phyloP scores from a whole-genome alignment of 2,888 invertebrate genomes.

The Elysia crispata region DNA sequence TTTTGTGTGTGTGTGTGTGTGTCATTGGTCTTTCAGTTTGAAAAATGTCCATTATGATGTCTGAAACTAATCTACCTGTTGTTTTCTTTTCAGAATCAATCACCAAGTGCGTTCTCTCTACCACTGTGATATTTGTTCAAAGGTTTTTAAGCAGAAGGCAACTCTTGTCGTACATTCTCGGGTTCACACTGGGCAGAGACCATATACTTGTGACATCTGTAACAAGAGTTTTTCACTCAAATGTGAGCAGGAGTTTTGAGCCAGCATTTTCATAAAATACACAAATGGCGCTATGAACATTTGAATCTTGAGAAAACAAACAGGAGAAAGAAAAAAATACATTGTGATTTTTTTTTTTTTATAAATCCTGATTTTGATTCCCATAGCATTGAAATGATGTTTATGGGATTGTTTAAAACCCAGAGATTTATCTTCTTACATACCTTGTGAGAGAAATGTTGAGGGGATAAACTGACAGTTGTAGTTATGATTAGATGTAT shows the following conservation, averaged over 20 bases:
- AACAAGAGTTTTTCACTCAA: constrained; percentile 39
- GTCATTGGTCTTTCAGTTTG: neutral
- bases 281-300: too few species aligned
- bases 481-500: too few species aligned
- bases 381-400: too few species aligned
- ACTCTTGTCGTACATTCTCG: constrained; percentile 42
- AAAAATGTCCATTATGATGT: neutral
- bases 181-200: constrained; percentile 45
- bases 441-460: too few species aligned
- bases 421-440: too few species aligned
- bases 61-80: neutral
- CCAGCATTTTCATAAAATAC: neutral
- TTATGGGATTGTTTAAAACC: too few species aligned
- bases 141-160: constrained; percentile 46
- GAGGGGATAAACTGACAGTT: too few species aligned
- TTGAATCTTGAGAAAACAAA: too few species aligned
- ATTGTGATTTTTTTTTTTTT: too few species aligned
- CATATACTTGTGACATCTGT: constrained; percentile 44
- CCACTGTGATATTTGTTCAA: constrained; percentile 39
- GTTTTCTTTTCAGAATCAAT: constrained; percentile 29
- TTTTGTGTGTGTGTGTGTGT: neutral
- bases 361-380: too few species aligned
- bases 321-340: too few species aligned
- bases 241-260: constrained; percentile 28
- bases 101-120: constrained; percentile 38